phyloP scores from a whole-genome alignment of 2,113 vertebrate genomes.

The Neolamprologus sp. region DNA sequence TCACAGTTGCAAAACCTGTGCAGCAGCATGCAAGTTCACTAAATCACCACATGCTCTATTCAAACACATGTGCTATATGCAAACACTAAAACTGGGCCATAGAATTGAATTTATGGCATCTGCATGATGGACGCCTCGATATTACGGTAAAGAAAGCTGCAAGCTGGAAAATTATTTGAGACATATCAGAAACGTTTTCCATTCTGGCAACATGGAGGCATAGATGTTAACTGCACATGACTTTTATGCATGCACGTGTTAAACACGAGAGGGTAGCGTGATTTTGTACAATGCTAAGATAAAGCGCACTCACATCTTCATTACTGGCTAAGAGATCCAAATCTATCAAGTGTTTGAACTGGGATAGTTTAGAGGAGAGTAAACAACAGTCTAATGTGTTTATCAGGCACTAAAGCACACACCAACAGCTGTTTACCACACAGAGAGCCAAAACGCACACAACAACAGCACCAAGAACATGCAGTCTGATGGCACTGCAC shows the following conservation, averaged over 20 bases:
- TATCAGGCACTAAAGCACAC: conserved; percentile 68
- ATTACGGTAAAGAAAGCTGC: neutral
- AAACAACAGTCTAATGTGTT: conserved; percentile 77
- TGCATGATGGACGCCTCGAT: neutral
- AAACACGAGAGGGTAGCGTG: neutral
- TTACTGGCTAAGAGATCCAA: conserved; percentile 59
- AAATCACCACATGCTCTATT: neutral
- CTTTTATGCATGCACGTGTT: neutral
- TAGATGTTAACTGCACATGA: neutral
- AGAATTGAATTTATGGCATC: neutral
- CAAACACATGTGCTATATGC: neutral
- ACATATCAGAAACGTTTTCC: neutral
- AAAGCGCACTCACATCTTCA: conserved; percentile 17
- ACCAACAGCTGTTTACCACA: conserved; percentile 68
- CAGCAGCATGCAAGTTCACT: neutral
- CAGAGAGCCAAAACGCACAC: neutral
- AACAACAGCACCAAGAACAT: conserved; percentile 29
- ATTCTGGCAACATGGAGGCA: neutral
- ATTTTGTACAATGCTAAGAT: neutral
- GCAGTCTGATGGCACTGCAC: neutral
- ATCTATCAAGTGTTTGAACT: conserved; percentile 62
- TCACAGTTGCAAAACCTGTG: neutral
- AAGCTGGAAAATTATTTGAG: neutral
- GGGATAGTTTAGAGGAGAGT: conserved; percentile 70
- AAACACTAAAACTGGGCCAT: neutral